These are phyloP conservation scores for Calypte anna DNA, from an alignment of 2,113 vertebrate species.

Conservation along the genomic window DNA sequence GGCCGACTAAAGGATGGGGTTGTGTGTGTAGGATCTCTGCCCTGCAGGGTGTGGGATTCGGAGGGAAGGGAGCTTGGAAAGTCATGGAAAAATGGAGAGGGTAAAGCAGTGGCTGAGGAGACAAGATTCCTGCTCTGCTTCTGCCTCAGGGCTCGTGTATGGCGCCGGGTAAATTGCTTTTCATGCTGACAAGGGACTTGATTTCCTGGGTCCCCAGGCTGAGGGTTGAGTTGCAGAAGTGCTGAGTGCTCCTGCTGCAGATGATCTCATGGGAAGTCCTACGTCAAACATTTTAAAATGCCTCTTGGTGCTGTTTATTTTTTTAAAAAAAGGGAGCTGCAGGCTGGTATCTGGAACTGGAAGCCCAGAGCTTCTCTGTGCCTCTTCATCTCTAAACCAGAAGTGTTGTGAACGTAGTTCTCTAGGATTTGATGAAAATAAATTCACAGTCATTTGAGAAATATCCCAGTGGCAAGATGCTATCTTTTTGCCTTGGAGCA, in stretches of 20 bases:
- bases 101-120: not conserved
- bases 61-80: not conserved
- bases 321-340: not conserved
- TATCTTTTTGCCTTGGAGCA: slow-evolving; percentile 26
- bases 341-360: slow-evolving; percentile 1
- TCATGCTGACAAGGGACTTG: not conserved
- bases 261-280: slow-evolving; percentile 23
- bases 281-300: not conserved
- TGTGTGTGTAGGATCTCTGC: not conserved
- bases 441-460: not conserved
- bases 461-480: not conserved
- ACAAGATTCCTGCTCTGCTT: not conserved
- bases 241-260: not conserved
- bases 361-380: not conserved
- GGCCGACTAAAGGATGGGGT: not conserved
- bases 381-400: not conserved
- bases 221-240: not conserved
- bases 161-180: slow-evolving; percentile 5
- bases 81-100: not conserved
- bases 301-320: not conserved
- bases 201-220: slow-evolving; percentile 34
- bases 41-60: fast-evolving
- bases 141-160: not conserved
- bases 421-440: slow-evolving; percentile 35
- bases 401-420: not conserved